phyloP scores from a whole-genome alignment of 2,888 invertebrate genomes.

The Nymphalis c-album region DNA sequence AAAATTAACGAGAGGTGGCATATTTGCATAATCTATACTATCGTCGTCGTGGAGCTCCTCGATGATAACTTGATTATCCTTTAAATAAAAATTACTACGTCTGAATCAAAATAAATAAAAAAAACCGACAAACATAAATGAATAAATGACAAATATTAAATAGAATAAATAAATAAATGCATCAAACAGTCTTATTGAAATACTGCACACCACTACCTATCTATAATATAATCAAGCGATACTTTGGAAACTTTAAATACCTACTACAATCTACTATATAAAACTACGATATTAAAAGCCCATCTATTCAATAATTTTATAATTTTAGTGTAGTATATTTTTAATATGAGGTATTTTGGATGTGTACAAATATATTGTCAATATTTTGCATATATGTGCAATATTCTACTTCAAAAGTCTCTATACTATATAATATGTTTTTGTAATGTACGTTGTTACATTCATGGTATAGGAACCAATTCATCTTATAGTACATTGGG shows the following conservation, averaged over 20 bases:
- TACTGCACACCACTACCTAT: not conserved
- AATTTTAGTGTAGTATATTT: constrained; percentile 11
- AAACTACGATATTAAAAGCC: constrained; percentile 21
- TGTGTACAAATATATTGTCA: constrained; percentile 9
- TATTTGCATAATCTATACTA: constrained; percentile 70
- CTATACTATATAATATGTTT: not conserved
- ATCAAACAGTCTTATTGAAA: constrained; percentile 60
- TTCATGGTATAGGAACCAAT: not conserved
- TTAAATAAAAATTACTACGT: constrained; percentile 78
- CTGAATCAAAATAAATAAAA: constrained; percentile 62
- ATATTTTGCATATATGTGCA: constrained; percentile 2
- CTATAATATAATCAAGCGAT: constrained; percentile 15
- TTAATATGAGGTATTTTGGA: constrained; percentile 25
- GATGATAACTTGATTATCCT: constrained; percentile 78
- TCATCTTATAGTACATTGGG: not conserved
- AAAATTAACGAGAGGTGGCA: constrained; percentile 70
- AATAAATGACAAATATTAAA: constrained; percentile 36
- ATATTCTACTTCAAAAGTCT: not conserved
- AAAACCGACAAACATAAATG: constrained; percentile 44
- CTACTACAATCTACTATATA: not conserved
- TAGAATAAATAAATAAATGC: constrained; percentile 63
- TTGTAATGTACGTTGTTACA: not conserved
- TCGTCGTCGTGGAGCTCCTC: constrained; percentile 78
- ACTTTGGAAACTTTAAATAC: not conserved
- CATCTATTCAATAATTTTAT: constrained; percentile 11